Percentiles rank a stretch among this genome's conserved stretches.
phyloP scores from a whole-genome alignment of 2,888 invertebrate genomes.

The Thumatha senex region DNA sequence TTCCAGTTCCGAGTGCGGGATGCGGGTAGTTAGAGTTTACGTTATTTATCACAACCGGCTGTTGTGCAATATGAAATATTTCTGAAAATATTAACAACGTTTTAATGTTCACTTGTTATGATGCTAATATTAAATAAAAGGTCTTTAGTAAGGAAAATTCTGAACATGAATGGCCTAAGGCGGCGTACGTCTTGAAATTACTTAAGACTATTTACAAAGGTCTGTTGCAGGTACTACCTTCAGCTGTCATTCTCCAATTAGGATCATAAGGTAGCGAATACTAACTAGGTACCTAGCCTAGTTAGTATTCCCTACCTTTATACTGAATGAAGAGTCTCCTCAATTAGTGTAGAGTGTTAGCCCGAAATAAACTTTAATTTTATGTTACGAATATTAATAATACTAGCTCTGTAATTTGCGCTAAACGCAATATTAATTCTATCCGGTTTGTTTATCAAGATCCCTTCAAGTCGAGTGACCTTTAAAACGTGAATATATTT shows the following conservation, averaged over 20 bases:
- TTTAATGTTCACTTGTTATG: background rate
- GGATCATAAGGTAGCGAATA: no score
- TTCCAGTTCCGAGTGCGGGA: slow-evolving; percentile 38
- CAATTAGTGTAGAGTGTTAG: background rate
- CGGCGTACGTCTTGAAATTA: background rate
- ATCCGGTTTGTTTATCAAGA: background rate
- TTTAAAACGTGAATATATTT: background rate
- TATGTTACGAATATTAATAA: background rate
- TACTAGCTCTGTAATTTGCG: background rate
- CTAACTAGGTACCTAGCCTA: no score
- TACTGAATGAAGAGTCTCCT: no score
- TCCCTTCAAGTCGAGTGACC: background rate
- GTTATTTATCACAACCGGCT: slow-evolving; percentile 30
- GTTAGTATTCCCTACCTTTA: no score
- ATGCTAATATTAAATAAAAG: background rate
- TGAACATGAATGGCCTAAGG: no score
- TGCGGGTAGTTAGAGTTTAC: slow-evolving; percentile 35
- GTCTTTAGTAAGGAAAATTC: background rate
- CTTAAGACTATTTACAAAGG: no score
- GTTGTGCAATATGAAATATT: slow-evolving; percentile 17
- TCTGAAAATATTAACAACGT: background rate
- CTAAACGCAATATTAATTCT: background rate
- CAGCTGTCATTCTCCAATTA: no score
- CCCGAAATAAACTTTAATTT: no score
- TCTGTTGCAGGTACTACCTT: no score